A percentile compares a stretch with the other conserved stretches of the same genome.
Evolutionary conservation across 2,888 invertebrate genomes (phyloP).

Genomic region (Heliconius charithonia): DNA sequence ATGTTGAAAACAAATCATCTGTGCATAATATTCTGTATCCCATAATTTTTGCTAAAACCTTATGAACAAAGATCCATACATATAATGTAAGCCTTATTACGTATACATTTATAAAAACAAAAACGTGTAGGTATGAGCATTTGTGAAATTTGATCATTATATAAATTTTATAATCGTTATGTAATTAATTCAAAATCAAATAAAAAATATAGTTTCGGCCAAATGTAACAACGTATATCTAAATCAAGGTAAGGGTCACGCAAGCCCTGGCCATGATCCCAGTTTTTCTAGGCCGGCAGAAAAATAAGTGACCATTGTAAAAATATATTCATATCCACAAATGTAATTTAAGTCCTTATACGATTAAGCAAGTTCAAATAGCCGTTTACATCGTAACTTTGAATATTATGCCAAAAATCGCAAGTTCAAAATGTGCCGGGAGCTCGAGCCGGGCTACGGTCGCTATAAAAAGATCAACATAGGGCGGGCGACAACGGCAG

Average conservation of each 20-base stretch:
- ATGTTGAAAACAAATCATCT: not conserved
- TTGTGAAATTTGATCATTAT: not conserved
- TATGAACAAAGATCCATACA: too few relatives aligned
- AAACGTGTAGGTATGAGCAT: not conserved
- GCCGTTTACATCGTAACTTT: conserved; percentile 18
- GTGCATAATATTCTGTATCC: not conserved
- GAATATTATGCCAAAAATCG: conserved; percentile 50
- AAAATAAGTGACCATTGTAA: conserved; percentile 9
- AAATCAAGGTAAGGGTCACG: conserved; percentile 47
- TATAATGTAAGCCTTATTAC: too few relatives aligned
- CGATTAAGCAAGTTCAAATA: not conserved
- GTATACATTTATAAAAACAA: not conserved
- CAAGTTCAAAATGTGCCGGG: conserved; percentile 64
- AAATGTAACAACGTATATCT: conserved; percentile 25
- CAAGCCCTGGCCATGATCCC: conserved; percentile 47
- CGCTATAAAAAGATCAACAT: conserved; percentile 84
- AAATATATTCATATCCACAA: not conserved
- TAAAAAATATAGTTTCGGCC: conserved; percentile 9
- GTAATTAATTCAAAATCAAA: not conserved
- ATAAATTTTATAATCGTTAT: not conserved
- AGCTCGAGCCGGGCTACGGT: conserved; percentile 80
- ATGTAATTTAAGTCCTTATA: not conserved
- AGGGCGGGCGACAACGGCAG: conserved; percentile 75
- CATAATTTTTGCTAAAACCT: not conserved
- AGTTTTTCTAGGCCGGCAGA: conserved; percentile 40